phyloP scores from a whole-genome alignment of 1,140 invertebrate genomes.

The Drosophila melanogaster region DNA sequence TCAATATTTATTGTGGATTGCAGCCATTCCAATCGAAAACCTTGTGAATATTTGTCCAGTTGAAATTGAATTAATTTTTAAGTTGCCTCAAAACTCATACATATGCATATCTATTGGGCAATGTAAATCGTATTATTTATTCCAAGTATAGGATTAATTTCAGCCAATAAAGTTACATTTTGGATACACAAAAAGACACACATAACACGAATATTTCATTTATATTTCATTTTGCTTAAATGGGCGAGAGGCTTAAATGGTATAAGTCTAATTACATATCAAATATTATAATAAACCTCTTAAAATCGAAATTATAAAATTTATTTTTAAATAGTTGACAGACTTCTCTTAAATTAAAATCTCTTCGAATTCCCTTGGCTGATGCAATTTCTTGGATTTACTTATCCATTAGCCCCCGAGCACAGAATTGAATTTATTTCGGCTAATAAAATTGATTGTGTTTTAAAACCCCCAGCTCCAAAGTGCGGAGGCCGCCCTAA shows the following conservation, averaged over 20 bases:
- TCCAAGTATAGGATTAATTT: background rate
- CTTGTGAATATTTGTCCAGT: slow-evolving; percentile 10
- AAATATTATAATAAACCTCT: no score
- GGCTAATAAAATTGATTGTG: slow-evolving; percentile 66
- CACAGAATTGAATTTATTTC: slow-evolving; percentile 39
- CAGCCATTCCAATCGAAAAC: slow-evolving; percentile 16
- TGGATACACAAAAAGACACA: no score
- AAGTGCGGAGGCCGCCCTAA: no score
- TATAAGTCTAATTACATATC: no score
- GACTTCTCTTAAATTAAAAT: background rate
- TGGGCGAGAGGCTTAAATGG: background rate
- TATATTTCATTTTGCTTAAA: background rate
- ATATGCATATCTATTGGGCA: background rate
- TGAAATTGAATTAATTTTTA: slow-evolving; percentile 38
- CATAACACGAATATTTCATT: background rate
- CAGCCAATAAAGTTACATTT: slow-evolving; percentile 27
- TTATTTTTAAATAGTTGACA: no score
- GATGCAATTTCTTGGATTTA: background rate
- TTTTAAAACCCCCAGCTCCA: slow-evolving; percentile 49
- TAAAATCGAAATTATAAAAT: no score
- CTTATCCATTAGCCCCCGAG: slow-evolving; percentile 4
- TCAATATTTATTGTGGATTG: slow-evolving; percentile 67
- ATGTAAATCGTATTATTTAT: slow-evolving; percentile 3
- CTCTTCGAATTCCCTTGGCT: background rate
- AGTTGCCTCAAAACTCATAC: background rate